phyloP scores from a whole-genome alignment of 1,140 invertebrate species.

The Holcopasites calliopsidis region DNA sequence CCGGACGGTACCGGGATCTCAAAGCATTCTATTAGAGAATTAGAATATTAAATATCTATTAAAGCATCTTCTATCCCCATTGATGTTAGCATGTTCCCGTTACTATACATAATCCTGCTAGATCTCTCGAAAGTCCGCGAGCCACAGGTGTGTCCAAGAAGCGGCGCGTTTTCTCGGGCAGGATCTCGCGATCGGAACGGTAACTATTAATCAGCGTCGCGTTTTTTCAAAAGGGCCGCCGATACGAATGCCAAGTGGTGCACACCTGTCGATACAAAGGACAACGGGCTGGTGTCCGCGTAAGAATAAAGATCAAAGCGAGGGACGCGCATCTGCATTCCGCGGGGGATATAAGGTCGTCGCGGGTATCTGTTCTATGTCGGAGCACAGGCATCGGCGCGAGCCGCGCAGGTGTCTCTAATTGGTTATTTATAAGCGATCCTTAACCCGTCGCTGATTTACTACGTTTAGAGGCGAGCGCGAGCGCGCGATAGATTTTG shows the following conservation, averaged over 20 bases:
- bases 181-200: background rate
- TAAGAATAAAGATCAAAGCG: conserved; percentile 63
- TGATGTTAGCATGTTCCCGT: background rate
- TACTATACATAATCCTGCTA: background rate
- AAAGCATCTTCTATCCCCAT: background rate
- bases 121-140: background rate
- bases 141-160: background rate
- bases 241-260: conserved; percentile 48
- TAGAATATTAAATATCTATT: too few species aligned
- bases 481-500: conserved; percentile 53
- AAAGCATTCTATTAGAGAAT: too few species aligned
- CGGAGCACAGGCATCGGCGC: background rate
- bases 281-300: conserved; percentile 4
- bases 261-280: conserved; percentile 49
- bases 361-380: background rate
- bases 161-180: background rate
- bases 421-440: conserved; percentile 69
- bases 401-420: conserved; percentile 62
- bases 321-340: conserved; percentile 62
- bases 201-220: conserved; percentile 40
- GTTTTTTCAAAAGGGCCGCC: conserved; percentile 7
- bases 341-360: conserved; percentile 54
- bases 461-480: conserved; percentile 49
- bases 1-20: too few species aligned
- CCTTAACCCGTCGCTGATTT: conserved; percentile 63